These are phyloP conservation scores for Chaetoderma sp. DNA, from an alignment of 2,888 invertebrate species.

Conservation along the genomic window DNA sequence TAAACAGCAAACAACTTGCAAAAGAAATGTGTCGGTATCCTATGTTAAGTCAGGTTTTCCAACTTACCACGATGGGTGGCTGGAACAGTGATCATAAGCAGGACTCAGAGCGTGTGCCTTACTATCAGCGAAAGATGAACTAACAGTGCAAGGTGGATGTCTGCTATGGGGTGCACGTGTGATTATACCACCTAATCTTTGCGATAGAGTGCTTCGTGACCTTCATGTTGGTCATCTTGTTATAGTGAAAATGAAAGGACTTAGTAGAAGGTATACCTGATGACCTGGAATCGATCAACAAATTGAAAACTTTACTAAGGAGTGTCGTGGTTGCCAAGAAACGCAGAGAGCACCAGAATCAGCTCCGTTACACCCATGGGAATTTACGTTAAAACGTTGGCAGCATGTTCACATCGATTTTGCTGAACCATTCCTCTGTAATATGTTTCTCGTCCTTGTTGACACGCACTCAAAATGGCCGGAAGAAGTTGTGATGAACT, in stretches of 20 bases:
- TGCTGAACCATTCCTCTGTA: constrained; percentile 63
- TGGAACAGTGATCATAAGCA: constrained; percentile 12
- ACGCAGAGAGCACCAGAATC: constrained; percentile 37
- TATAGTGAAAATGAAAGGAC: constrained; percentile 46
- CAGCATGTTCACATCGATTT: constrained; percentile 69
- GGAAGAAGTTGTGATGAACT: constrained; percentile 50
- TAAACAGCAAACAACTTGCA: background rate
- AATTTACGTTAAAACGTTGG: constrained; percentile 52
- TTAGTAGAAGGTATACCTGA: constrained; percentile 38
- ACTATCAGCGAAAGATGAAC: constrained; percentile 23
- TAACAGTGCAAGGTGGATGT: constrained; percentile 22
- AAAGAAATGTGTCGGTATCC: constrained; percentile 17
- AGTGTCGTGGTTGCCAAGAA: constrained; percentile 38
- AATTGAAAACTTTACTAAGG: constrained; percentile 39
- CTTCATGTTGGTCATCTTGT: constrained; percentile 52
- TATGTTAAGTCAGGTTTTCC: constrained; percentile 23
- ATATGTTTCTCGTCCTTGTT: constrained; percentile 56
- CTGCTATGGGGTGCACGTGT: constrained; percentile 35
- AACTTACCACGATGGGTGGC: constrained; percentile 19
- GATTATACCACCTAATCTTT: constrained; percentile 36
- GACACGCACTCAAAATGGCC: constrained; percentile 70
- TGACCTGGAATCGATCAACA: constrained; percentile 41
- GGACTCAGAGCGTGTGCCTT: constrained; percentile 16
- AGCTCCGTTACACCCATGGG: constrained; percentile 50
- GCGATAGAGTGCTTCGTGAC: constrained; percentile 35